Percentiles rank a stretch among this genome's conserved stretches.
phyloP scores from a whole-genome alignment of 2,888 invertebrate species.

The Stenchaetothrips biformis region DNA sequence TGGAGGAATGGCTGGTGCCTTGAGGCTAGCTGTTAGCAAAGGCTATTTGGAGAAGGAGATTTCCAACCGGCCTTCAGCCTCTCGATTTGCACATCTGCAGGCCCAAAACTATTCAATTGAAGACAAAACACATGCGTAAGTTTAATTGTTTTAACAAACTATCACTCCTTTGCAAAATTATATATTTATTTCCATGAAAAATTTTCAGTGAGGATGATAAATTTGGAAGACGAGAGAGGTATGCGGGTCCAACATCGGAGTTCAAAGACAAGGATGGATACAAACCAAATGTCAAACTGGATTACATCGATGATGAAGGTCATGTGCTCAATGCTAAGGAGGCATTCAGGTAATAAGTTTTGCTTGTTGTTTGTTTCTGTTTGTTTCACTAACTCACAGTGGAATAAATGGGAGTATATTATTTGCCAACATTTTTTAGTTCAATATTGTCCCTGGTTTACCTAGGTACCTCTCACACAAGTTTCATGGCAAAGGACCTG shows the following conservation, averaged over 20 bases:
- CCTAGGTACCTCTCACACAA: conserved; percentile 86
- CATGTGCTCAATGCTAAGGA: conserved; percentile 89
- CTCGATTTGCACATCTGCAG: conserved; percentile 67
- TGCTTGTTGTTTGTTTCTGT: conserved; percentile 8
- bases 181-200: neutral
- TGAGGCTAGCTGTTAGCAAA: conserved; percentile 87
- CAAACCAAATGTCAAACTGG: conserved; percentile 89
- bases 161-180: neutral
- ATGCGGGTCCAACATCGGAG: conserved; percentile 79
- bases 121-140: conserved; percentile 66
- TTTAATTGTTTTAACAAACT: conserved; percentile 31
- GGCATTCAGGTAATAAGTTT: conserved; percentile 62
- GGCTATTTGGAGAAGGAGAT: conserved; percentile 85
- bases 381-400: conserved; percentile 8
- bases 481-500: conserved; percentile 98
- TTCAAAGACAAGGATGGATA: conserved; percentile 89
- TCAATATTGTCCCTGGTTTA: conserved; percentile 27
- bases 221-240: conserved; percentile 65
- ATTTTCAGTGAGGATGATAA: conserved; percentile 69
- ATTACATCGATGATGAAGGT: conserved; percentile 96
- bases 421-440: conserved; percentile 26
- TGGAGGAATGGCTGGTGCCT: conserved; percentile 86
- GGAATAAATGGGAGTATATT: neutral
- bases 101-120: conserved; percentile 77
- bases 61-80: conserved; percentile 64